phyloP scores from a whole-genome alignment of 1,140 invertebrate genomes.

The Archivesica marissinica region DNA sequence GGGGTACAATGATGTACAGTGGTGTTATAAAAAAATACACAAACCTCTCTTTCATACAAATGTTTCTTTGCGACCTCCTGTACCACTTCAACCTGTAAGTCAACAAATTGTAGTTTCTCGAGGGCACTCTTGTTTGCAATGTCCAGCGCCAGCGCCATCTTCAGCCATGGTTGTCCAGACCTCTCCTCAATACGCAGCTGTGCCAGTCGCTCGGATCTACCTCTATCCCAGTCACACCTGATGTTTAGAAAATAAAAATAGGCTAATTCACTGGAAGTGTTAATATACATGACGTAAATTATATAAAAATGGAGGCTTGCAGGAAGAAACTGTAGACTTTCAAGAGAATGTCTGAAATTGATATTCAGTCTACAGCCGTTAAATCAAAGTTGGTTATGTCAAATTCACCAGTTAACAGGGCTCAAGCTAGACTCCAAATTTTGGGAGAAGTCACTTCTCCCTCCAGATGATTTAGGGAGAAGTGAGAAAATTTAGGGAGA shows the following conservation, averaged over 20 bases:
- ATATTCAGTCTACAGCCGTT: too few species aligned
- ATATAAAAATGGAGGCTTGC: too few species aligned
- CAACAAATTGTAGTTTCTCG: conserved; percentile 62
- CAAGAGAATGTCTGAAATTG: too few species aligned
- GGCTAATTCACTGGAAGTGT: neutral
- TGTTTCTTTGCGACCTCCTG: conserved; percentile 68
- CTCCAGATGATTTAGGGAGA: too few species aligned
- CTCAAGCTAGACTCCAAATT: too few species aligned
- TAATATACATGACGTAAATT: neutral
- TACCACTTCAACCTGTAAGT: conserved; percentile 65
- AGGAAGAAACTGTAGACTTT: too few species aligned
- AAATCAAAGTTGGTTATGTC: too few species aligned
- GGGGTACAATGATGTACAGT: too few species aligned
- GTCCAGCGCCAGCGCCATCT: conserved; percentile 23
- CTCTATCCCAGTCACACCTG: conserved; percentile 69
- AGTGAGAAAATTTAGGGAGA: too few species aligned
- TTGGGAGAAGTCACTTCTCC: too few species aligned
- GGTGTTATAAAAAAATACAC: neutral
- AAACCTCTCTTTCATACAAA: conserved; percentile 73
- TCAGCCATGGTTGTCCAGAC: conserved; percentile 59
- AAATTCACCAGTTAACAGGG: too few species aligned
- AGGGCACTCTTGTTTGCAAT: conserved; percentile 52
- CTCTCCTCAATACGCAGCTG: conserved; percentile 61
- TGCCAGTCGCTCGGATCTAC: conserved; percentile 66
- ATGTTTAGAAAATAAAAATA: neutral